Evolutionary conservation across 2,888 invertebrate species (phyloP).

Genomic region (Rapana venosa): DNA sequence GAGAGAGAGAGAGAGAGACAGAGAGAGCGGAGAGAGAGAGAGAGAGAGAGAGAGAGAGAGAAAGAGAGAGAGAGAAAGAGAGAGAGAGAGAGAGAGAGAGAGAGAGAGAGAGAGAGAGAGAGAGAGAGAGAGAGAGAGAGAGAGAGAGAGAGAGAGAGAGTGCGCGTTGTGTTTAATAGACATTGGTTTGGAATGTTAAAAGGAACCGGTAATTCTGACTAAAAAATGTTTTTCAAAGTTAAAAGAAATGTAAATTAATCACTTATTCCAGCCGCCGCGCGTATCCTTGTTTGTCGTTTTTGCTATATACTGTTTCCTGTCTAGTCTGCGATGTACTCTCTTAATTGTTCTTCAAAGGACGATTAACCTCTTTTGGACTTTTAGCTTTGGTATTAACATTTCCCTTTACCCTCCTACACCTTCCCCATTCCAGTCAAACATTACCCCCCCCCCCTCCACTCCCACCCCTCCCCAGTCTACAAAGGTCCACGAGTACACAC

Average conservation of each 20-base stretch:
- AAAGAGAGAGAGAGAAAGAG: not conserved
- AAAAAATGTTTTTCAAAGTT: not conserved
- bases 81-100: not conserved
- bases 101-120: not conserved
- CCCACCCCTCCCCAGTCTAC: too few species aligned
- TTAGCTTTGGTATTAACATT: not conserved
- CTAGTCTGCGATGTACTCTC: not conserved
- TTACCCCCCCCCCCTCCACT: too few species aligned
- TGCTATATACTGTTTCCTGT: not conserved
- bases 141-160: constrained; percentile 26
- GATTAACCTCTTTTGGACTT: not conserved
- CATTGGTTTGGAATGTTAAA: not conserved
- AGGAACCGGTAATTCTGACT: not conserved
- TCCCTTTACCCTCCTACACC: not conserved
- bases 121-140: not conserved
- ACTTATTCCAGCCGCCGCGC: not conserved
- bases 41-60: too few species aligned
- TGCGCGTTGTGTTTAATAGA: not conserved
- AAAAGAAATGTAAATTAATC: not conserved
- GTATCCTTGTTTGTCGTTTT: not conserved
- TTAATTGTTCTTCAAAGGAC: not conserved
- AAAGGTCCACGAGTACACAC: too few species aligned
- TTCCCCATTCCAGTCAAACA: not conserved
- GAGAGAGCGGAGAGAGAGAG: too few species aligned
- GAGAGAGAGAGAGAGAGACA: not conserved